phyloP scores from a whole-genome alignment of 2,797 vertebrate species.

The Mormyrops attenuatus region DNA sequence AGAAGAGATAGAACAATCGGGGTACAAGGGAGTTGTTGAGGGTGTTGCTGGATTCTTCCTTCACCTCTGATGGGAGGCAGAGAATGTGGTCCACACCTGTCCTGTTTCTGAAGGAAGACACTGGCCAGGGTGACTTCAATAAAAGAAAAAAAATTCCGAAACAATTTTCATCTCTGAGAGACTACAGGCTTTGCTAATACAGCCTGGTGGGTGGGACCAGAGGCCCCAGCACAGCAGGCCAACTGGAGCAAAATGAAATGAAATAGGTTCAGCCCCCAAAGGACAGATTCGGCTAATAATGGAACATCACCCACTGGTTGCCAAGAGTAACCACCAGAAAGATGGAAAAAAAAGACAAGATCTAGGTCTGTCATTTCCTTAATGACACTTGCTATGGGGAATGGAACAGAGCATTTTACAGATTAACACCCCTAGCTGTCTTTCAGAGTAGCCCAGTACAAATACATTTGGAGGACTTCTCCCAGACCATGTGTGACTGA shows the following conservation, averaged over 20 bases:
- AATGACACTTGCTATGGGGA: neutral
- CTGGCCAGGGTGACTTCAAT: neutral
- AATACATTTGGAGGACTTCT: neutral
- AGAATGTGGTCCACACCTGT: neutral
- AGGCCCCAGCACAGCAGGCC: neutral
- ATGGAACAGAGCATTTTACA: neutral
- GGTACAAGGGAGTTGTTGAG: neutral
- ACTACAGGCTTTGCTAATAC: neutral
- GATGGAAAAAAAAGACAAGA: neutral
- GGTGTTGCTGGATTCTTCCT: neutral
- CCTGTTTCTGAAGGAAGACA: neutral
- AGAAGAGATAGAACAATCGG: neutral
- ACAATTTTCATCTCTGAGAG: neutral
- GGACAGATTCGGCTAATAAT: neutral
- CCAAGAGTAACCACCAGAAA: neutral
- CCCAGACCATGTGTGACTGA: neutral
- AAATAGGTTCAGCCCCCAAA: neutral
- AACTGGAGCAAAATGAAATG: neutral
- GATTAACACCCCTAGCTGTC: neutral
- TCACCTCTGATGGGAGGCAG: neutral
- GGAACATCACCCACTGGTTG: neutral
- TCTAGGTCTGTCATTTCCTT: neutral
- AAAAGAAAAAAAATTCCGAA: neutral
- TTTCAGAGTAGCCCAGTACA: neutral
- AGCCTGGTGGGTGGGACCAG: neutral